Evolutionary conservation across 2,113 vertebrate genomes (phyloP), one percentile per base, ranked within the genome.

Genomic region (Saccopteryx bilineata): DNA sequence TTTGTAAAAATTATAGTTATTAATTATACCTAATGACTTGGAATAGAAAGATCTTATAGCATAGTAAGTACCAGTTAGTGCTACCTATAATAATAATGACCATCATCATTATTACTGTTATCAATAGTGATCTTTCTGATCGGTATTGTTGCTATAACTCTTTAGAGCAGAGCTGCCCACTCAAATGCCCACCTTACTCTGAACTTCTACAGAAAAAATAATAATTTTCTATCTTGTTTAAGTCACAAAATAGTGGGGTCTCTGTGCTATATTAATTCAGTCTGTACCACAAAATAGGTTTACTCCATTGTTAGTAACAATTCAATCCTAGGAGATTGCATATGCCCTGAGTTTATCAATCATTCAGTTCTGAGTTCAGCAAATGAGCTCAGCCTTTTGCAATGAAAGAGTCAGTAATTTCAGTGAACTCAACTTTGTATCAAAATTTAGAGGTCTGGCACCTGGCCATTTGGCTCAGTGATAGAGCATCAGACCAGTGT

Each of bases 191-290:
- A 87, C 28, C 15, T 72, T 28, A 21, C 28, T 93, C 86, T 76
- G 33, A 93, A 66, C 5, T 63, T 39, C 19, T 63, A 50, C 7
- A 83, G 58, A 63, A 15, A 87, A 81, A 68, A 87, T n/a, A 91
- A 28, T 3, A 65, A 58, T 65, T 89, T 84, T 87, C 33, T 74
- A 26, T 65, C 58, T 92, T 69, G 8, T 39, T 92, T 48, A 26
- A 93, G 26, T n/a, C 69, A 56, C 60, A 68, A 75, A 68, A 78
- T n/a, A 82, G 28, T 81, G 50, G 56, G 21, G 17, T 93, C 4
- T 93, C 75, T 50, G 3, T 61, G 21, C 61, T 63, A 89, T 19
- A 71, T 75, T 86, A 48, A 86, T 87, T 86, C 71, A 85, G n/a
- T 10, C 69, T 60, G 1, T 56, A 80, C 5, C 10, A n/a, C 66